Evolutionary conservation across 2,888 invertebrate species (phyloP).

Genomic region (Spialia ferax): DNA sequence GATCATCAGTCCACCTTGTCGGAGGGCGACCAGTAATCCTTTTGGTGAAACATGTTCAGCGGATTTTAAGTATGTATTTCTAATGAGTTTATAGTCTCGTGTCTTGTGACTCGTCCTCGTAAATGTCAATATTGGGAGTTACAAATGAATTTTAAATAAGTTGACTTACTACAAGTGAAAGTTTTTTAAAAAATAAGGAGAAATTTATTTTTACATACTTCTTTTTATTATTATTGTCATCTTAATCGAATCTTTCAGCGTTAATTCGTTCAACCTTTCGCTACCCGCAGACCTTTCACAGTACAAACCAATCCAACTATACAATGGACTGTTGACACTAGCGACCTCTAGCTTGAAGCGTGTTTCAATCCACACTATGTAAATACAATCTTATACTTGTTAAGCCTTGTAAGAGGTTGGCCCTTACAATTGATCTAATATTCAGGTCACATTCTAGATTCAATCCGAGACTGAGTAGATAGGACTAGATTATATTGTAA

Average conservation of each 20-base stretch:
- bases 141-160: no score
- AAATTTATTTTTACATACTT: background rate
- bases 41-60: no score
- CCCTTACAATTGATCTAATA: background rate
- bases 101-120: no score
- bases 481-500: no score
- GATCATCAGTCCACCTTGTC: no score
- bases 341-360: background rate
- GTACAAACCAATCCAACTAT: background rate
- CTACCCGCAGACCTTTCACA: background rate
- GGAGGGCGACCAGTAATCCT: no score
- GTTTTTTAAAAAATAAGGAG: no score
- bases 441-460: background rate
- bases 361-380: background rate
- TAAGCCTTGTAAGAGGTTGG: background rate
- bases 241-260: background rate
- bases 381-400: conserved; percentile 6
- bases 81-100: no score
- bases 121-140: no score
- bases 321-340: background rate
- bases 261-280: background rate
- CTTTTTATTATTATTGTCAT: background rate
- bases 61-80: no score
- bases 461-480: no score
- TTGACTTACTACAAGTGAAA: no score